A percentile compares a stretch with the other conserved stretches of the same genome.
phyloP scores from a whole-genome alignment of 1,140 invertebrate genomes.

The Laupala kohalensis region DNA sequence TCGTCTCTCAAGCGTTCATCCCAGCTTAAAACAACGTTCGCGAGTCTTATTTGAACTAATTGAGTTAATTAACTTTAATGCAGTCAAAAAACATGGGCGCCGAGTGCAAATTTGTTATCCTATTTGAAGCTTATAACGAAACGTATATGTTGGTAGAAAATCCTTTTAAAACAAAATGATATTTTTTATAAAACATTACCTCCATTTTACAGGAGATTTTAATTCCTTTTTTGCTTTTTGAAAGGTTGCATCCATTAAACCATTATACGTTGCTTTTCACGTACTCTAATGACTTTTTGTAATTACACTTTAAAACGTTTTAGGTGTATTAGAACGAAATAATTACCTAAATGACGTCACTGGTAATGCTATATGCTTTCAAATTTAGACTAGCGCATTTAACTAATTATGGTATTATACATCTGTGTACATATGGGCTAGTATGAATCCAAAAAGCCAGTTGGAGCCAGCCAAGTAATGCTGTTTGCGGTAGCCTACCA shows the following conservation, averaged over 20 bases:
- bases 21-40: not conserved
- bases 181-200: not conserved
- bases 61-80: not conserved
- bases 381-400: not conserved
- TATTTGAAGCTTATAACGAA: not conserved
- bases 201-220: not conserved
- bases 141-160: not conserved
- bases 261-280: slow-evolving; percentile 2
- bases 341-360: slow-evolving; percentile 4
- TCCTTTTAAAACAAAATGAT: not conserved
- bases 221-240: not conserved
- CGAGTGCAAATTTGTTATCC: not conserved
- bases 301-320: slow-evolving; percentile 4
- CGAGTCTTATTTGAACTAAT: not conserved
- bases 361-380: slow-evolving; percentile 2
- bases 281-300: slow-evolving; percentile 3
- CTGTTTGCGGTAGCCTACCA: not conserved
- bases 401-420: slow-evolving; percentile 1
- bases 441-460: not conserved
- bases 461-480: not conserved
- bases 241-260: slow-evolving; percentile 4
- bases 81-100: not conserved
- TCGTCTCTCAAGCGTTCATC: not conserved
- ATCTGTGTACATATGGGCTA: not conserved
- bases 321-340: slow-evolving; percentile 6